Evolutionary conservation across 2,113 vertebrate species (phyloP).

Genomic region (Vicugna pacos): DNA sequence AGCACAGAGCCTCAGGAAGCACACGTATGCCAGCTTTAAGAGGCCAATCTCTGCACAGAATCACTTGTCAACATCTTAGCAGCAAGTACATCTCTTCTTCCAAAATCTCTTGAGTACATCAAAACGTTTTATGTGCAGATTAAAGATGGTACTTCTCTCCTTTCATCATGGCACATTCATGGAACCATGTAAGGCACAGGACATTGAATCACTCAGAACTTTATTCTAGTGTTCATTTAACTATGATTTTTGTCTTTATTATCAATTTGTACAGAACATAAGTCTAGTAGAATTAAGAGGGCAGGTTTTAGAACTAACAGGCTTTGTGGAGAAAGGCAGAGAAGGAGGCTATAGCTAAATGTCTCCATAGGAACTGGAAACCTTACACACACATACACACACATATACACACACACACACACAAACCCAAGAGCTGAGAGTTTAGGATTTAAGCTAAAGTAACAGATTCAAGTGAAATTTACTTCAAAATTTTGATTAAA

Average conservation of each 20-base stretch:
- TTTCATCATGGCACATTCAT: neutral
- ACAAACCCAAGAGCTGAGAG: neutral
- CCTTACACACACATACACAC: neutral
- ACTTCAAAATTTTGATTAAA: slow-evolving; percentile 9
- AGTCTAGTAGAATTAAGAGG: neutral
- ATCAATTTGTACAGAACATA: neutral
- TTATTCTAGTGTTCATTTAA: neutral
- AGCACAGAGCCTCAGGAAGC: neutral
- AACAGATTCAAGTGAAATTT: neutral
- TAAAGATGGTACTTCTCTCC: neutral
- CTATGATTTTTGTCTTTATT: neutral
- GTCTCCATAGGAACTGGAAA: neutral
- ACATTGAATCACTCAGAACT: neutral
- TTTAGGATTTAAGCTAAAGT: neutral
- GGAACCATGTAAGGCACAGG: neutral
- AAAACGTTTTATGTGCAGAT: neutral
- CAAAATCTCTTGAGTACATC: neutral
- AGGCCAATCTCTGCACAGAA: neutral
- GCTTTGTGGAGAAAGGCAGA: neutral
- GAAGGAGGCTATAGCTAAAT: neutral
- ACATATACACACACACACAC: too few relatives aligned
- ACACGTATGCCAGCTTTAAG: neutral
- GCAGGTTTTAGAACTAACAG: neutral
- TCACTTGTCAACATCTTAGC: neutral
- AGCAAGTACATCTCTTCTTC: neutral